These are phyloP conservation scores for Aplysina aerophoba DNA, from an alignment of 37 sponge, comb jelly and placozoan genomes.

Conservation along the genomic window DNA sequence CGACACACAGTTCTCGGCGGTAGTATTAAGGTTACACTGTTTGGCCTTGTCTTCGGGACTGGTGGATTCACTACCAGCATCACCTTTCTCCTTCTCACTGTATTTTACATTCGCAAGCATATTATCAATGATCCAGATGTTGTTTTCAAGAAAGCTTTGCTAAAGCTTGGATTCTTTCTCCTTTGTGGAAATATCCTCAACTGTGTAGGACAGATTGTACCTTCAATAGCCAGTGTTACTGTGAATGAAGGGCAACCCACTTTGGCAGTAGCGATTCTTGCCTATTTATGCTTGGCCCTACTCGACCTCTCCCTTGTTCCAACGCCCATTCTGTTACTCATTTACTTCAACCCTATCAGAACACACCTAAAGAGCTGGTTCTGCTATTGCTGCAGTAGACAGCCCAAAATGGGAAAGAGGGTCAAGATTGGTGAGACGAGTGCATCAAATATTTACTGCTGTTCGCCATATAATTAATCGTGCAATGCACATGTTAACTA, in stretches of 20 bases:
- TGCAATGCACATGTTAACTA: too few species aligned
- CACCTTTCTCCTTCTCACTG: background rate
- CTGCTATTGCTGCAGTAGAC: background rate
- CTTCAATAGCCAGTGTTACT: background rate
- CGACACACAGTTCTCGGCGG: background rate
- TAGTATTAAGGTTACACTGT: background rate
- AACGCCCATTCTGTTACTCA: background rate
- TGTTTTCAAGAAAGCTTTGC: background rate
- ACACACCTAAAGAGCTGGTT: background rate
- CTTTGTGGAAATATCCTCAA: background rate
- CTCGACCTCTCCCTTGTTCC: conserved; percentile 2
- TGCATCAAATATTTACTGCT: too few species aligned
- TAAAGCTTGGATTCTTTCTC: conserved; percentile 3
- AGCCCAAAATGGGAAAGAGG: too few species aligned
- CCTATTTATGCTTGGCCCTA: background rate
- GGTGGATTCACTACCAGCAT: background rate
- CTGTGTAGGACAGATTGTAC: background rate
- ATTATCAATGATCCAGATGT: background rate
- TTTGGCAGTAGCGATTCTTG: background rate
- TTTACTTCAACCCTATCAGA: background rate
- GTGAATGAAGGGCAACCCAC: background rate
- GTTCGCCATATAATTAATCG: too few species aligned
- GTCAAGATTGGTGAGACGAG: too few species aligned
- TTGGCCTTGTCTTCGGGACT: background rate
- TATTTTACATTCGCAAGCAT: background rate